Evolutionary conservation across 2,113 vertebrate species (phyloP).

Genomic region (Hippocampus zosterae): DNA sequence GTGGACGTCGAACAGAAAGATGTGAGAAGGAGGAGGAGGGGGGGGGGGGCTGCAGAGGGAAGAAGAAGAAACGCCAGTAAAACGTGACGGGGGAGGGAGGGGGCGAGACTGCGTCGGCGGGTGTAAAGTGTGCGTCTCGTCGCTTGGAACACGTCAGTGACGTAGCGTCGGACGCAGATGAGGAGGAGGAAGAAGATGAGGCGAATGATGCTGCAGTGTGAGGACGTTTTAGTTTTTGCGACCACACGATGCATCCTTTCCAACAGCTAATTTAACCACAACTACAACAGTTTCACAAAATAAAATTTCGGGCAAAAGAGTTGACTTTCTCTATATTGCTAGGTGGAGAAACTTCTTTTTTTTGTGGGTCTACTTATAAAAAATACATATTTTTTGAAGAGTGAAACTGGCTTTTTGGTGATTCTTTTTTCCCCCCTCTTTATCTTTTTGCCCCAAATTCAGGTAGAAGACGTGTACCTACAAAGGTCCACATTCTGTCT

Average conservation of each 20-base stretch:
- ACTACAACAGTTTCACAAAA: no score
- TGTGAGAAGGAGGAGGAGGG: background rate
- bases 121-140: conserved; percentile 20
- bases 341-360: no score
- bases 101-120: conserved; percentile 15
- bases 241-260: background rate
- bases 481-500: background rate
- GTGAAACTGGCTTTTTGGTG: no score
- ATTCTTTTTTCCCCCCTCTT: no score
- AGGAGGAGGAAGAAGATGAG: background rate
- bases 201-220: conserved; percentile 15
- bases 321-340: no score
- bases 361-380: no score
- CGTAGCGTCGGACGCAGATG: conserved; percentile 42
- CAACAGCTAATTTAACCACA: no score
- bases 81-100: conserved; percentile 23
- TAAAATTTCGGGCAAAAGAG: no score
- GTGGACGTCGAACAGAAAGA: conserved; percentile 2
- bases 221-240: conserved; percentile 19
- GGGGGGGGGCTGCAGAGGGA: background rate
- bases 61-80: conserved; percentile 30
- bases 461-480: no score
- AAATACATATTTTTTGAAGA: no score
- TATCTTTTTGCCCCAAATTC: no score
- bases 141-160: conserved; percentile 32